phyloP scores from a whole-genome alignment of 2,888 invertebrate genomes.

The Ferrisia virgata region DNA sequence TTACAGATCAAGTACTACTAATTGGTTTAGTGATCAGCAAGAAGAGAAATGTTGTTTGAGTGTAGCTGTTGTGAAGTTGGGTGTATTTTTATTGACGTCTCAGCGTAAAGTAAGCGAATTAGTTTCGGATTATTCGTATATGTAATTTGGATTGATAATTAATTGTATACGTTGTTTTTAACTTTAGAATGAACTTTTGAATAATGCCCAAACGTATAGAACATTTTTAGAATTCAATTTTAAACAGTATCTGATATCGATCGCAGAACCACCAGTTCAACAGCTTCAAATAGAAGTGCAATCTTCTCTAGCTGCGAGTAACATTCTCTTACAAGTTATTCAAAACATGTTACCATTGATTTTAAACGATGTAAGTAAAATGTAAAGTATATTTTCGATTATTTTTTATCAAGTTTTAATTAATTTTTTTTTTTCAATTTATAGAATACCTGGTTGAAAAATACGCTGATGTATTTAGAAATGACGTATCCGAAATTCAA shows the following conservation, averaged over 20 bases:
- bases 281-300: not conserved
- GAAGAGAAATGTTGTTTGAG: not conserved
- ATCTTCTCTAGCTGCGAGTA: not conserved
- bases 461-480: constrained; percentile 35
- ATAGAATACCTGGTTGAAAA: not conserved
- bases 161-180: not conserved
- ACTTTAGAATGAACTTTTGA: constrained; percentile 29
- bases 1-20: not conserved
- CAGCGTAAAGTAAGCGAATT: not conserved
- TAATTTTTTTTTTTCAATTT: not conserved
- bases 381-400: not conserved
- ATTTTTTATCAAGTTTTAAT: too few relatives aligned
- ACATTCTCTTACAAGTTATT: constrained; percentile 7
- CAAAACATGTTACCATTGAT: constrained; percentile 21
- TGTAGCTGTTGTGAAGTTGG: not conserved
- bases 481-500: constrained; percentile 15
- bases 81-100: not conserved
- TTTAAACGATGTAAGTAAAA: not conserved
- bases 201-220: not conserved
- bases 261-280: not conserved
- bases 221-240: constrained; percentile 23
- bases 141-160: not conserved
- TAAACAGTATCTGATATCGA: not conserved
- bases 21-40: not conserved
- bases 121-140: not conserved